A percentile compares a stretch with the other conserved stretches of the same genome.
Conservation (phyloP, 2,797 vertebrate species). For the Notoglanidium macrostoma region DNA sequence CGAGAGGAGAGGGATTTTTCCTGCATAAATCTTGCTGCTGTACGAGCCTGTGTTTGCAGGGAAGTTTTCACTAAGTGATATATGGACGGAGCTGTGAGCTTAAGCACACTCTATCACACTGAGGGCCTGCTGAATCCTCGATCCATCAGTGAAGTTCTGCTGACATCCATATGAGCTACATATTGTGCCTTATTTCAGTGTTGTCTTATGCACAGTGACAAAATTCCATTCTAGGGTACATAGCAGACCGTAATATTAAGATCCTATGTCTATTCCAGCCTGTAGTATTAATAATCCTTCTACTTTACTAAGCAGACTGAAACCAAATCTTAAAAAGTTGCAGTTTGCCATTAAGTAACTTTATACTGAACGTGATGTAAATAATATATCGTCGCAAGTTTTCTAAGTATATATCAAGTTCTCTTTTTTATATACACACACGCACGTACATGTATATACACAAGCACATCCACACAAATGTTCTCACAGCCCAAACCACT, state of each 20-base stretch:
- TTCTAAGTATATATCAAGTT: conserved; percentile 7
- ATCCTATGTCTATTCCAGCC: neutral
- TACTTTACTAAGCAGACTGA: neutral
- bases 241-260: neutral
- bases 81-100: conserved; percentile 76
- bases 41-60: conserved; percentile 84
- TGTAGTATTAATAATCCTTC: neutral
- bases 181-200: neutral
- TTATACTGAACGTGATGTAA: neutral
- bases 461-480: conserved; percentile 21
- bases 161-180: conserved; percentile 10
- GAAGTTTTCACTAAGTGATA: conserved; percentile 93
- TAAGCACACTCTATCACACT: conserved; percentile 55
- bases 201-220: neutral
- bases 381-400: neutral
- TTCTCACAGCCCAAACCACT: conserved; percentile 15
- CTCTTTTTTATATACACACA: conserved; percentile 9
- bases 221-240: neutral
- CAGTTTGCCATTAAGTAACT: conserved; percentile 2
- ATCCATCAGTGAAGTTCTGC: neutral
- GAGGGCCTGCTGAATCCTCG: conserved; percentile 38
- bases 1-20: conserved; percentile 73
- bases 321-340: neutral
- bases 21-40: conserved; percentile 82
- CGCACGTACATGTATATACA: conserved; percentile 18